Percentiles rank a stretch among this genome's conserved stretches.
Evolutionary conservation across 2,888 invertebrate genomes (phyloP).

Genomic region (Drosophila lutescens): DNA sequence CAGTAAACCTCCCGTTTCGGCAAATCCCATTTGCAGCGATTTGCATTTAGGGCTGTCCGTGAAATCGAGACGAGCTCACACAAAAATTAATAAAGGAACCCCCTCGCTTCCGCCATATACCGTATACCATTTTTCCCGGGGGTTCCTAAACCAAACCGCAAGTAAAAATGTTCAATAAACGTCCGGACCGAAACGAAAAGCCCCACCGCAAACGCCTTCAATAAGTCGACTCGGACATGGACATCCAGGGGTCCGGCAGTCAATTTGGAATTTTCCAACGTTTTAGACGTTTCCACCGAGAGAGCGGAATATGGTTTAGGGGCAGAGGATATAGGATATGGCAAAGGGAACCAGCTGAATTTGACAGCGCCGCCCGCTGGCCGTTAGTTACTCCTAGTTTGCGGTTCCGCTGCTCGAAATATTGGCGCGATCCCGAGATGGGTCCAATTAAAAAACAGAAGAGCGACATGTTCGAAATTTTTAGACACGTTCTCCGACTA

Average conservation of each 20-base stretch:
- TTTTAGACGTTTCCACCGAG: slow-evolving; percentile 43
- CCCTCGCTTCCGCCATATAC: slow-evolving; percentile 33
- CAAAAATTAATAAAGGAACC: slow-evolving; percentile 51
- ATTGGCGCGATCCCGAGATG: slow-evolving; percentile 40
- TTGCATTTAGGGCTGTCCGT: slow-evolving; percentile 81
- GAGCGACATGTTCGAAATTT: slow-evolving; percentile 22
- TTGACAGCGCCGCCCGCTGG: slow-evolving; percentile 67
- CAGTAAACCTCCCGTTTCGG: slow-evolving; percentile 6
- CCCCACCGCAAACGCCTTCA: slow-evolving; percentile 74
- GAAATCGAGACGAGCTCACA: slow-evolving; percentile 63
- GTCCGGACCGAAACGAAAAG: slow-evolving; percentile 59
- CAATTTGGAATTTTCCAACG: slow-evolving; percentile 67
- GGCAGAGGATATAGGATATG: slow-evolving; percentile 10
- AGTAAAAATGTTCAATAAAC: slow-evolving; percentile 80
- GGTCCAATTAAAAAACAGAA: slow-evolving; percentile 63
- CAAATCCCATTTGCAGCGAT: slow-evolving; percentile 77
- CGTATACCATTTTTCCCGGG: slow-evolving; percentile 36
- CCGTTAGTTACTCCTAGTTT: slow-evolving; percentile 74
- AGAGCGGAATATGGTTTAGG: neutral
- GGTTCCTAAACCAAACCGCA: slow-evolving; percentile 51
- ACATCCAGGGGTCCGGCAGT: slow-evolving; percentile 52
- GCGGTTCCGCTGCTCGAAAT: slow-evolving; percentile 61
- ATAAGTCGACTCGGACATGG: slow-evolving; percentile 47
- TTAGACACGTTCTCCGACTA: neutral
- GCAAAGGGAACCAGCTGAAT: slow-evolving; percentile 60